Percentiles rank a stretch among this genome's conserved stretches.
Conservation (phyloP, 2,888 invertebrate genomes). For the Flabesymbios commensalis region DNA sequence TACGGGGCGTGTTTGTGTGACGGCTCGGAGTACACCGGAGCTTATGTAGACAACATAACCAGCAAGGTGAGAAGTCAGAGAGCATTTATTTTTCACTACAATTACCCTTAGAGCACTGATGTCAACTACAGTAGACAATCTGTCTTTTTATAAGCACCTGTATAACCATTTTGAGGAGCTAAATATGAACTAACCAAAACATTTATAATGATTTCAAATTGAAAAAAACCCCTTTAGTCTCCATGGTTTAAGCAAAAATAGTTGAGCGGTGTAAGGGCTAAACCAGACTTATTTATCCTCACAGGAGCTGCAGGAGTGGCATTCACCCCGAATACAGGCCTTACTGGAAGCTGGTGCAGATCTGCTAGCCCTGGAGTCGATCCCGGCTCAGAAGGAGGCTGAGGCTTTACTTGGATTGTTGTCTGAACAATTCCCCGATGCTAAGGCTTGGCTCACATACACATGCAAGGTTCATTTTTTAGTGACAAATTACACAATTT, state of each 20-base stretch:
- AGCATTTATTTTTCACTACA: not conserved
- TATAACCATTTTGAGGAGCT: too few relatives aligned
- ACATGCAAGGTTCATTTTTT: conserved; percentile 74
- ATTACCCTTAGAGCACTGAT: not conserved
- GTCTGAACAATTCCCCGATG: conserved; percentile 65
- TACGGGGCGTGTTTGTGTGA: conserved; percentile 89
- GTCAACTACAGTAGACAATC: too few relatives aligned
- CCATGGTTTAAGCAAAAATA: too few relatives aligned
- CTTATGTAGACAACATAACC: conserved; percentile 59
- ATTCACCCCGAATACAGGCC: conserved; percentile 78
- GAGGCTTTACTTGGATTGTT: conserved; percentile 77
- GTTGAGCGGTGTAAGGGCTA: too few relatives aligned
- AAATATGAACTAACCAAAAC: too few relatives aligned
- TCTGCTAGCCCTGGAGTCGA: conserved; percentile 86
- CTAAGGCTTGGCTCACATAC: conserved; percentile 78
- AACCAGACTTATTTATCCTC: not conserved
- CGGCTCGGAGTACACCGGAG: conserved; percentile 91
- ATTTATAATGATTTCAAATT: too few relatives aligned
- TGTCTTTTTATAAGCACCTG: too few relatives aligned
- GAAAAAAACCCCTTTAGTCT: too few relatives aligned
- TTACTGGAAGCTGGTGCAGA: conserved; percentile 82
- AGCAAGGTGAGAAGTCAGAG: conserved; percentile 13
- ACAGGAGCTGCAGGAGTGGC: conserved; percentile 76
- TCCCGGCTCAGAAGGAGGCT: conserved; percentile 84
- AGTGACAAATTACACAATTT: not conserved